These are phyloP conservation scores for Cinclus cinclus DNA, from an alignment of 2,113 vertebrate genomes.

Conservation along the genomic window DNA sequence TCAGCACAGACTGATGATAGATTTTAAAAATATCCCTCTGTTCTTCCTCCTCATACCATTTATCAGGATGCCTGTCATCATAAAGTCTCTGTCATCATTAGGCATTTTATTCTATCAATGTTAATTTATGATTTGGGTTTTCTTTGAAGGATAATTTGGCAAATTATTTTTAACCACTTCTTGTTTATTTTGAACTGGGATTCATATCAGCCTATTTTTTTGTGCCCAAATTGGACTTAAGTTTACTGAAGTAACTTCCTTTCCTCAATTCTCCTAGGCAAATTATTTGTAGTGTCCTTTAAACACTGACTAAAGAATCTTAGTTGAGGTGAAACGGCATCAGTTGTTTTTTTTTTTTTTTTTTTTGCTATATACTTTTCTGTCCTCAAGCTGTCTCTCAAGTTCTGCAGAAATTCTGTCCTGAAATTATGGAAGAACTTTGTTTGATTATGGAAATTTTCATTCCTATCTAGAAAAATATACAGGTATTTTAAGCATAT, in stretches of 20 bases:
- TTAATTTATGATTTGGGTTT: background rate
- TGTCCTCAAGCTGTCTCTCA: background rate
- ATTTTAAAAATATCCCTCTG: background rate
- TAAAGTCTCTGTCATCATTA: background rate
- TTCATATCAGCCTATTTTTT: background rate
- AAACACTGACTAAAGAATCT: background rate
- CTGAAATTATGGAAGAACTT: background rate
- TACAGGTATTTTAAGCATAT: background rate
- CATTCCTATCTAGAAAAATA: background rate
- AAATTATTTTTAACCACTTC: background rate
- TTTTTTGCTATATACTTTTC: background rate
- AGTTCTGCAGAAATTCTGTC: background rate
- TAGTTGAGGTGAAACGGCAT: background rate
- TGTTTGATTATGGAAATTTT: background rate
- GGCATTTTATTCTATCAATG: background rate
- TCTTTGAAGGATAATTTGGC: background rate
- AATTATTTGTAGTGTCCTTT: background rate
- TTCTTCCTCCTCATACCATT: background rate
- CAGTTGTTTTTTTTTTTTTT: rapidly evolving
- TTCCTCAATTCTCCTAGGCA: background rate
- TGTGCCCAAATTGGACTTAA: background rate
- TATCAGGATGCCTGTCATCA: background rate
- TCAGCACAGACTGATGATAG: background rate
- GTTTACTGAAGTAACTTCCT: background rate
- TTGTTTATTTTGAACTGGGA: background rate